Conservation (phyloP, 2,888 invertebrate genomes). For the Caenorhabditis drosophilae region DNA sequence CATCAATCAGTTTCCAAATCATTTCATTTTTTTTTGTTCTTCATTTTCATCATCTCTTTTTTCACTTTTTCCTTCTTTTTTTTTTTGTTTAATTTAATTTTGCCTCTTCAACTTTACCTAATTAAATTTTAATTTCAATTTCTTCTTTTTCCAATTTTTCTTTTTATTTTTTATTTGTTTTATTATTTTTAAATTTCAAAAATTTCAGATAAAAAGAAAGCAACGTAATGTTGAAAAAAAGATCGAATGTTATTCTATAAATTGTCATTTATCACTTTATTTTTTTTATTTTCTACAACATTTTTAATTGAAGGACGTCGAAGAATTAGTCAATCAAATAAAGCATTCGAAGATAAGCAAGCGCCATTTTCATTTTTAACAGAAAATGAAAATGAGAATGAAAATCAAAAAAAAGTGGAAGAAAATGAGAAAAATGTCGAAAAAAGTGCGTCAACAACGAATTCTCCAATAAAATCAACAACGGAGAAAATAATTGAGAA, state of each 20-base stretch:
- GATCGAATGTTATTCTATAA: no score
- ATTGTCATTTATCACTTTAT: neutral
- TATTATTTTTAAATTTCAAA: no score
- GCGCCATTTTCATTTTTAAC: no score
- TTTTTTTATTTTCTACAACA: neutral
- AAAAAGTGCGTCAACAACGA: conserved; percentile 4
- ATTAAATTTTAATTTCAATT: no score
- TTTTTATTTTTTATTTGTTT: no score
- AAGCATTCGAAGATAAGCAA: no score
- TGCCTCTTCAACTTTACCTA: no score
- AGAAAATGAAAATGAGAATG: neutral
- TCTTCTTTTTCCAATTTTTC: no score
- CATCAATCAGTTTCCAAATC: neutral
- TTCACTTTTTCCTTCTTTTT: neutral
- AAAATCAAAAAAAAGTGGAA: neutral
- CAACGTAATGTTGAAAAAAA: no score
- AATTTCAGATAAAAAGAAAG: no score
- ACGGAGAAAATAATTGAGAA: conserved; percentile 6
- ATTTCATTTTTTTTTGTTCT: neutral
- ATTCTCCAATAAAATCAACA: conserved; percentile 6
- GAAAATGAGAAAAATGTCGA: neutral
- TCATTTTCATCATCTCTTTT: neutral
- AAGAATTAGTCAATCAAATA: conserved; percentile 17
- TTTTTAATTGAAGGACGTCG: neutral
- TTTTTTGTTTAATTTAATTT: no score